These are phyloP conservation scores for Chloropsis cyanopogon DNA, from an alignment of 2,113 vertebrate species.

Conservation along the genomic window DNA sequence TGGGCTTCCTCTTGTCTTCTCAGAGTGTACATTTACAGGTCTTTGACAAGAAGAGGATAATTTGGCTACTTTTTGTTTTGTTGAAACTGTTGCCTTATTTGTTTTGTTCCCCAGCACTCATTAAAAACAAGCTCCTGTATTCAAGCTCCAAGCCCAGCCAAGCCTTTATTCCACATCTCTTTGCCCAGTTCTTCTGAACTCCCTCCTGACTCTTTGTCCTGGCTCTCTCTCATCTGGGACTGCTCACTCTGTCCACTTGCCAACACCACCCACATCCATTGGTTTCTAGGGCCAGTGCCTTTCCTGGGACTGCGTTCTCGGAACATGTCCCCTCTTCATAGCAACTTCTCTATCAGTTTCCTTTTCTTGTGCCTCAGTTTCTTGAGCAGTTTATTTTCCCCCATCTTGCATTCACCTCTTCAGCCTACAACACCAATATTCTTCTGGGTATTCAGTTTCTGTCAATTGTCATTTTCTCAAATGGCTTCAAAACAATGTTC, in stretches of 20 bases:
- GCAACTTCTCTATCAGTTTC: neutral
- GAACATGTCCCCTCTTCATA: neutral
- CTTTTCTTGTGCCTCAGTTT: neutral
- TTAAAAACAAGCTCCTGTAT: neutral
- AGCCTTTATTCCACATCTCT: neutral
- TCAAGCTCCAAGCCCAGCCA: neutral
- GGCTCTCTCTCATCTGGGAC: neutral
- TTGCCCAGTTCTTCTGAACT: neutral
- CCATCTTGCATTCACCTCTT: neutral
- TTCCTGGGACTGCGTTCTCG: neutral
- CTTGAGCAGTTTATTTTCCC: neutral
- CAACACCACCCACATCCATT: rapidly evolving
- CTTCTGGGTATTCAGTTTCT: neutral
- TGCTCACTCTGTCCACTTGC: neutral
- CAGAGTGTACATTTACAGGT: neutral
- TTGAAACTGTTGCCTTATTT: neutral
- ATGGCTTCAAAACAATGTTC: neutral
- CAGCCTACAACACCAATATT: neutral
- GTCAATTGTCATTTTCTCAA: neutral
- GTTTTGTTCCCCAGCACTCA: neutral
- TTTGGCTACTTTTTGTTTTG: neutral
- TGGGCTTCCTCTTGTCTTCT: neutral
- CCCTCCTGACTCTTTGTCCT: neutral
- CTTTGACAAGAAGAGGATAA: neutral
- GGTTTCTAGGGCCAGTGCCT: neutral